A percentile compares a stretch with the other conserved stretches of the same genome.
phyloP scores from a whole-genome alignment of 2,797 vertebrate species.

The Telmatherina bonti region DNA sequence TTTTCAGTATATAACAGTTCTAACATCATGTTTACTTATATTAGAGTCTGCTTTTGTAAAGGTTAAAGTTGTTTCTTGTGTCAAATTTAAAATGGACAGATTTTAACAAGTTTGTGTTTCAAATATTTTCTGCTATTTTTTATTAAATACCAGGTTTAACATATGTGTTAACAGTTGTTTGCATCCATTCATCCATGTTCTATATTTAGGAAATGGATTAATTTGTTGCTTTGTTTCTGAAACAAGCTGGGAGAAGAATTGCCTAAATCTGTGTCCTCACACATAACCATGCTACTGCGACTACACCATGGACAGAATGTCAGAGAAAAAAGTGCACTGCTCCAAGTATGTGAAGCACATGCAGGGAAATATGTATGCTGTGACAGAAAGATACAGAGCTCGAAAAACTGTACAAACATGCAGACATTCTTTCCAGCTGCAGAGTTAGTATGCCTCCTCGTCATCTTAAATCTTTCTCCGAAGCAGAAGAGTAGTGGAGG shows the following conservation, averaged over 20 bases:
- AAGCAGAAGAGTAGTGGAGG: slow-evolving; percentile 27
- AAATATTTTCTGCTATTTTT: too few relatives aligned
- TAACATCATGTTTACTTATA: not conserved
- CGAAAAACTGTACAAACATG: slow-evolving; percentile 17
- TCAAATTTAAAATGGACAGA: too few relatives aligned
- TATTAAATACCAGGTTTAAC: too few relatives aligned
- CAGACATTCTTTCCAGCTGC: slow-evolving; percentile 48
- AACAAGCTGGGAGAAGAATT: too few relatives aligned
- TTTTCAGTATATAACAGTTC: not conserved
- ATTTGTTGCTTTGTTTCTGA: too few relatives aligned
- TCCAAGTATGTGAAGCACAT: slow-evolving; percentile 20
- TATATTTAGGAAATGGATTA: too few relatives aligned
- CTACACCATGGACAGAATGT: not conserved
- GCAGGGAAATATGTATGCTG: slow-evolving; percentile 5
- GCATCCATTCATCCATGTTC: too few relatives aligned
- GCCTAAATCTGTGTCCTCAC: too few relatives aligned
- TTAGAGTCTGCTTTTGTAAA: too few relatives aligned
- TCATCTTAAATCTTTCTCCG: slow-evolving; percentile 46
- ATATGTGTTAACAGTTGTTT: too few relatives aligned
- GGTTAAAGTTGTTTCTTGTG: too few relatives aligned
- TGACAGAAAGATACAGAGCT: slow-evolving; percentile 1
- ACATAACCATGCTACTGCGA: not conserved
- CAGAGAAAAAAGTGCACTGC: not conserved
- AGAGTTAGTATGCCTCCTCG: slow-evolving; percentile 40
- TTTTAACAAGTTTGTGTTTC: too few relatives aligned